Conservation (phyloP, 1,140 invertebrate genomes). For the Atta texana region DNA sequence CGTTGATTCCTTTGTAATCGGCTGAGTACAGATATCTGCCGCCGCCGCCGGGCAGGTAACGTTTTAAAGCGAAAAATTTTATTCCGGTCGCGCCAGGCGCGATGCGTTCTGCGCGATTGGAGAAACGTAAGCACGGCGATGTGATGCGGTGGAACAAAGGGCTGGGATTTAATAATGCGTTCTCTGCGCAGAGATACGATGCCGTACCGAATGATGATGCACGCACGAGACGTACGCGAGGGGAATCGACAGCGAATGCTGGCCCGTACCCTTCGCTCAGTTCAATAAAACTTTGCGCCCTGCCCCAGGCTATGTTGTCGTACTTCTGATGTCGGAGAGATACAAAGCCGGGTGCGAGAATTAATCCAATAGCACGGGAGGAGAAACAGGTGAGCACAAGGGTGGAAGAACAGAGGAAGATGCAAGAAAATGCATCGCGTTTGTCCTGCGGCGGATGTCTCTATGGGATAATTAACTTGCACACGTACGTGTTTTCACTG, state of each 20-base stretch:
- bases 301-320: conserved; percentile 19
- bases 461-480: conserved; percentile 36
- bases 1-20: conserved; percentile 65
- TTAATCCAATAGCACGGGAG: conserved; percentile 37
- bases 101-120: conserved; percentile 22
- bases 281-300: conserved; percentile 53
- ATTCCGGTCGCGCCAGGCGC: conserved; percentile 16
- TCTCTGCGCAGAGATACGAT: conserved; percentile 28
- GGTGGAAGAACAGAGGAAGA: not conserved
- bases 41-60: conserved; percentile 35
- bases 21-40: conserved; percentile 45
- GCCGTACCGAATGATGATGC: not conserved
- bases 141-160: conserved; percentile 27
- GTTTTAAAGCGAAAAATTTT: conserved; percentile 54
- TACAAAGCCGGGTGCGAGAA: conserved; percentile 35
- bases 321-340: conserved; percentile 34
- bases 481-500: not conserved
- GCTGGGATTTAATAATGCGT: conserved; percentile 53
- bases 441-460: conserved; percentile 36
- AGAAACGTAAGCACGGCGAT: conserved; percentile 11
- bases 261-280: not conserved
- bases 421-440: conserved; percentile 16
- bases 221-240: conserved; percentile 18
- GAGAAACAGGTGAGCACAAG: not conserved
- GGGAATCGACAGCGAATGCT: conserved; percentile 15